Evolutionary conservation across 2,113 vertebrate genomes (phyloP), one percentile per base, ranked within the genome.

Genomic region (Helogale parvula): DNA sequence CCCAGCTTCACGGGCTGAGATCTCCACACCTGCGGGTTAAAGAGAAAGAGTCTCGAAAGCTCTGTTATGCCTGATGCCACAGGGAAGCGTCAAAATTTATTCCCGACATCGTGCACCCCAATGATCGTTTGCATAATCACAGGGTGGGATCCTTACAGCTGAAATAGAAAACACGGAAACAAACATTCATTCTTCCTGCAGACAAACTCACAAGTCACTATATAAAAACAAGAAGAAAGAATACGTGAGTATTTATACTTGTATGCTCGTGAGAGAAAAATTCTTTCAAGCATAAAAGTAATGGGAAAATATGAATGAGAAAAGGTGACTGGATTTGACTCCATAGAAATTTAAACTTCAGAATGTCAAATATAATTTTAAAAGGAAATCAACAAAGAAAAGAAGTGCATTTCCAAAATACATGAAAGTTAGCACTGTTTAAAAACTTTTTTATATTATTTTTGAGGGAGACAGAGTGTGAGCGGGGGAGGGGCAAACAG

Each of bases 1-100:
- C 98, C 98, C 27, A 99, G 97, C 6, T 9, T 93, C 88, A 99
- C 63, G 3, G 97, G 91, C 97, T 99, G 98, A 90, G 98, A 92
- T 92, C 99, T 97, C 93, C 97, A 98, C 57, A 99, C 97, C 99
- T 99, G 94, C 1, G 82, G 0, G 91, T 31, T 6, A 14, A 83
- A 69, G 74, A 77, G 74, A 76, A 54, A 79, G 29, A 3, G 47
- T 79, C 17, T 52, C 10, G 5, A 52, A n/a, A n/a, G 0, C 9
- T 52, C 29, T 13, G 2, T 27, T 23, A 10, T 3, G 8, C 5
- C 7, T 33, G 15, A 94, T 5, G 17, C 12, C 52, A 77, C 47
- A 31, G 14, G 41, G 9, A 57, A 41, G 12, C 9, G 45, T 3
- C 13, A 27, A 50, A 57, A 0, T n/a, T 5, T 10, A 27, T 15